These are phyloP conservation scores for Heterotilapia buettikoferi DNA, from an alignment of 2,113 vertebrate species.

Conservation along the genomic window DNA sequence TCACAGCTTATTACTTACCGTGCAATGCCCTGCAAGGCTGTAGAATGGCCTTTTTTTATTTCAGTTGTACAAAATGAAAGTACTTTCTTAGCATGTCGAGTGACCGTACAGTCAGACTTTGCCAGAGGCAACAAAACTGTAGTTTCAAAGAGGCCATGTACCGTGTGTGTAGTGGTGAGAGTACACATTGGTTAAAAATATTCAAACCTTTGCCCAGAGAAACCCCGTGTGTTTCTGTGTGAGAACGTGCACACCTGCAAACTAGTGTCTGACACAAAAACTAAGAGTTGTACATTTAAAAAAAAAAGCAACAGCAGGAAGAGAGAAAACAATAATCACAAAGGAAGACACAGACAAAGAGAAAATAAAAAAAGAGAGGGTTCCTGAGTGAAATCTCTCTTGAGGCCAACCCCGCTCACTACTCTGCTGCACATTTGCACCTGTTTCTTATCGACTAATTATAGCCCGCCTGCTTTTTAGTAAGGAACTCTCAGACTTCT, in stretches of 20 bases:
- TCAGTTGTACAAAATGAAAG: neutral
- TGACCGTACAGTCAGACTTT: neutral
- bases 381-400: constrained; percentile 50
- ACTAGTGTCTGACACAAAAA: neutral
- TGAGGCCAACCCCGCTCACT: constrained; percentile 12
- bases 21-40: neutral
- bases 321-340: constrained; percentile 26
- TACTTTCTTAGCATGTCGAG: neutral
- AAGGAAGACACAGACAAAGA: constrained; percentile 19
- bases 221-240: neutral
- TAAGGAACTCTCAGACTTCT: constrained; percentile 52
- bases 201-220: constrained; percentile 7
- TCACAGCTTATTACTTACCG: neutral
- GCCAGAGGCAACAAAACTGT: neutral
- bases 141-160: neutral
- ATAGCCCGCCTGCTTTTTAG: constrained; percentile 49
- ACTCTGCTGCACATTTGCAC: constrained; percentile 23
- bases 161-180: neutral
- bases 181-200: constrained; percentile 54
- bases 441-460: constrained; percentile 47
- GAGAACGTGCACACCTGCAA: constrained; percentile 17
- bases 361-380: neutral
- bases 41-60: neutral
- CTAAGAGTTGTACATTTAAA: neutral
- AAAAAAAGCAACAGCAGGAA: constrained; percentile 43